phyloP scores from a whole-genome alignment of 2,113 vertebrate genomes.

The Irena cyanogastra region DNA sequence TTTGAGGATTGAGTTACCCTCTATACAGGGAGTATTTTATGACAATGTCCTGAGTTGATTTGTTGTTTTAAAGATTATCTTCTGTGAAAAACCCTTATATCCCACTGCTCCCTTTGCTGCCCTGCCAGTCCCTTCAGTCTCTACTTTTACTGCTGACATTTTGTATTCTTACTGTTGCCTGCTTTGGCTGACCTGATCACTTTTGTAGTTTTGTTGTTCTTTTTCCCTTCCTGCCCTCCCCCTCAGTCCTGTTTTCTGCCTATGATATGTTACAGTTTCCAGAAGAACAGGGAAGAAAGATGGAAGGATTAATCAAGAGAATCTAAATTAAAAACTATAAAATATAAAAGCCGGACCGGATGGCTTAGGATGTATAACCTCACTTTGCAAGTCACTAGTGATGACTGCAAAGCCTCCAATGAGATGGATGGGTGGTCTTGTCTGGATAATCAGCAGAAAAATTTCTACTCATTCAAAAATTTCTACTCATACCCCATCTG shows the following conservation, averaged over 20 bases:
- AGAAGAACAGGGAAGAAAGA: background rate
- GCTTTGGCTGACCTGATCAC: background rate
- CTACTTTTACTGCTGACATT: background rate
- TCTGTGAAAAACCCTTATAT: background rate
- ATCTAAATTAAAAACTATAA: conserved; percentile 38
- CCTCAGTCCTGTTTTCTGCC: conserved; percentile 3
- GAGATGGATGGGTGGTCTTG: conserved; percentile 1
- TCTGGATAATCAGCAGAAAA: conserved; percentile 10
- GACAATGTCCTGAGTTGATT: background rate
- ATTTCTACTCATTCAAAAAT: background rate
- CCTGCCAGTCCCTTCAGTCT: background rate
- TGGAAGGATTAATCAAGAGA: conserved; percentile 11
- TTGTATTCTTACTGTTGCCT: background rate
- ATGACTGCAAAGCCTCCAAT: background rate
- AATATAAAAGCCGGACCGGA: background rate
- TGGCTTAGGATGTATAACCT: background rate
- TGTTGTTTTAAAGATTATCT: conserved; percentile 9
- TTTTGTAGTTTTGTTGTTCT: background rate
- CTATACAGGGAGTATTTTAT: background rate
- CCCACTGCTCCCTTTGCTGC: background rate
- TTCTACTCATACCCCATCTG: background rate
- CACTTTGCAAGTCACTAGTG: background rate
- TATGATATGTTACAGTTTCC: background rate
- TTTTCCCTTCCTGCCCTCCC: background rate
- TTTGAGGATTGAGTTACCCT: background rate